phyloP scores from a whole-genome alignment of 2,113 vertebrate species.

The Ardeotis arabs region DNA sequence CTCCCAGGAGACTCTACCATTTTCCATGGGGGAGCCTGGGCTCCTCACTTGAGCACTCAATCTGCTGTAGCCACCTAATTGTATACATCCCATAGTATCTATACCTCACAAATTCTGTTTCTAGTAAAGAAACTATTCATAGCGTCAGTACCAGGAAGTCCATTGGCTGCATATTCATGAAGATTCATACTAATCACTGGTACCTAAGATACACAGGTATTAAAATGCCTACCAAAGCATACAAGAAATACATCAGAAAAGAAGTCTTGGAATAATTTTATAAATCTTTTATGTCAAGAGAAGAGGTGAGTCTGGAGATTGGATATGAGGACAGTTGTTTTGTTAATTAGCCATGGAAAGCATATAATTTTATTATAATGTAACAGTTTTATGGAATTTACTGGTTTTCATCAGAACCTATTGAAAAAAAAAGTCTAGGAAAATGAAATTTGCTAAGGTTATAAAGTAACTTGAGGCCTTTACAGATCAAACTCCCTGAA shows the following conservation, averaged over 20 bases:
- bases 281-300: background rate
- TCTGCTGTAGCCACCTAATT: background rate
- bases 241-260: background rate
- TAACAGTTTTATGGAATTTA: background rate
- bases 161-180: background rate
- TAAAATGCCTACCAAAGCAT: background rate
- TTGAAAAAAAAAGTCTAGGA: background rate
- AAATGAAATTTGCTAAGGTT: background rate
- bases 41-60: background rate
- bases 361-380: background rate
- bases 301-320: background rate
- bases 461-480: background rate
- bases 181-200: background rate
- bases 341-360: background rate
- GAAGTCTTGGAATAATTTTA: background rate
- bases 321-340: background rate
- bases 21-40: background rate
- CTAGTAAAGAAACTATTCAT: background rate
- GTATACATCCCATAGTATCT: too few species aligned
- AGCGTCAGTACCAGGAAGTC: background rate
- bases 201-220: background rate
- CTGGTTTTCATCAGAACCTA: background rate
- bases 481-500: background rate
- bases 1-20: background rate
- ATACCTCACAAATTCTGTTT: background rate